Evolutionary conservation across 1,140 invertebrate species (phyloP), one percentile per base, ranked within the genome.

Genomic region (Spodoptera litura): DNA sequence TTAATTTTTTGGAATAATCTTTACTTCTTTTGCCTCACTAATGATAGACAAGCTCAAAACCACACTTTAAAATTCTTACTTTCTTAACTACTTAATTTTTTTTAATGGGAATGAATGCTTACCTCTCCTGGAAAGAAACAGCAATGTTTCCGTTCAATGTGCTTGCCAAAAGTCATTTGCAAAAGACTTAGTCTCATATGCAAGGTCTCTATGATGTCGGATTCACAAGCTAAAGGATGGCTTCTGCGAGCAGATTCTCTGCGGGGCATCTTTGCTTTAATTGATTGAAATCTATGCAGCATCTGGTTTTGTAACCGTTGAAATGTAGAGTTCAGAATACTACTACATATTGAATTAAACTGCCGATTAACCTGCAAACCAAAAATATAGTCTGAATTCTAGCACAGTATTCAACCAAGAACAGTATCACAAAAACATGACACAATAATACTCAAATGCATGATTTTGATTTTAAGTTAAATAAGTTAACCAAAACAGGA

Each of bases 121-220:
- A 98, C 97, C 95, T 98, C 97, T 89, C 98, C 98, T 59, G 98
- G 97, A 92, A 98, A 98, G 91, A 98, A 98, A 91, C 97, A 98
- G 87, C 97, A 98, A 92, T 98, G 97, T 91, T 97, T 98, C 82
- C 97, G 96, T 91, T 98, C 98, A 85, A 98, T 98, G 87, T 98
- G 98, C 92, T 98, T 98, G 10, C 98, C 98, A 95, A 98, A 98
- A 25, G 97, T 97, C 97, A 98, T 98, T 93, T 98, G 97, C 55
- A 98, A 93, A 58, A 98, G 92, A 52, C 97, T 97, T 8, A 98
- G 95, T 74, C 98, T 95, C 98, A 98, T 98, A 85, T 98, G 97
- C 64, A 98, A 93, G 9, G 97, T 98, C 95, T 98, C 98, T 86
- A 98, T 97, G 71, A 98, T 98, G 91, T 98, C 98, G 62, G 96